A percentile compares a stretch with the other conserved stretches of the same genome.
Evolutionary conservation across 2,797 vertebrate genomes (phyloP).

Genomic region (Micrastur ruficollis): DNA sequence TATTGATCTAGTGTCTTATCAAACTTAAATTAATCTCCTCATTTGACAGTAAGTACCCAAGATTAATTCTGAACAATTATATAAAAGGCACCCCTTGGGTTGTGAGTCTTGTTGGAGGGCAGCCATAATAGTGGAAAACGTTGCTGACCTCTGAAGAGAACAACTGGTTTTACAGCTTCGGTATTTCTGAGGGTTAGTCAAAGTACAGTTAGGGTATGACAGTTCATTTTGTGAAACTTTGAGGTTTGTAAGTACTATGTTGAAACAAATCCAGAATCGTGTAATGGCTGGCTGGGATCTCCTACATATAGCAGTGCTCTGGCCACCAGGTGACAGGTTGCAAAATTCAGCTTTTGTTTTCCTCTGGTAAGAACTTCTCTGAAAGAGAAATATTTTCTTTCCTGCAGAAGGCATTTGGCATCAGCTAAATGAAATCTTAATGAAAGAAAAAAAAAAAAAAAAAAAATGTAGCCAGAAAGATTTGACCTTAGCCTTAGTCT

Average conservation of each 20-base stretch:
- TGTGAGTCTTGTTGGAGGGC: neutral
- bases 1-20: neutral
- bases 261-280: neutral
- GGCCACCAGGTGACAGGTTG: neutral
- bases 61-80: neutral
- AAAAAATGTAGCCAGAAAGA: neutral
- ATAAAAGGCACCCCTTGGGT: neutral
- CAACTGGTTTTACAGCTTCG: neutral
- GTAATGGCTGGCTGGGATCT: neutral
- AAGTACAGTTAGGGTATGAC: neutral
- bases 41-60: neutral
- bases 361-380: neutral
- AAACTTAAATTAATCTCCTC: neutral
- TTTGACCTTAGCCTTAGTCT: neutral
- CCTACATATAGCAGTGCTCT: neutral
- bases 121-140: neutral
- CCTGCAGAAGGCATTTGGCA: neutral
- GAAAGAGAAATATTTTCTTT: neutral
- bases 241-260: neutral
- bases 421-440: neutral
- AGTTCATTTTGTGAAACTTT: neutral
- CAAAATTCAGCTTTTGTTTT: neutral
- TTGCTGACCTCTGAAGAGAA: neutral
- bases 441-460: neutral
- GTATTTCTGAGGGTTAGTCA: neutral